These are phyloP conservation scores for Heterodera filipjevi DNA, from an alignment of 2,888 invertebrate species.

Conservation along the genomic window DNA sequence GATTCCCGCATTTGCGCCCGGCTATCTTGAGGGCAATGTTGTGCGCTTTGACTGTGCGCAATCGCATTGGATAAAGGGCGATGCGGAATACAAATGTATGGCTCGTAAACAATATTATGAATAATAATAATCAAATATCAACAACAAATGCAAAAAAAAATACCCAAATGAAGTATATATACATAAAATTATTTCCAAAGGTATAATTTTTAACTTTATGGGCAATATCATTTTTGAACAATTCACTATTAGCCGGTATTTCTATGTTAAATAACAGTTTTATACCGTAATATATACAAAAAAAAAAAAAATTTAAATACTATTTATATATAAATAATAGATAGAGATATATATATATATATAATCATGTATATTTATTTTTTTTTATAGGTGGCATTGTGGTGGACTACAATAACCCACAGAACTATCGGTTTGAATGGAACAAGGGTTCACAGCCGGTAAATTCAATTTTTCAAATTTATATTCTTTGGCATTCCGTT, in stretches of 20 bases:
- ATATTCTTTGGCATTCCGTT: neutral
- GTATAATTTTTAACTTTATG: too few relatives aligned
- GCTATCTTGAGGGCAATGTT: constrained; percentile 62
- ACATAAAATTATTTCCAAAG: too few relatives aligned
- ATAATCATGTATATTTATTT: constrained; percentile 21
- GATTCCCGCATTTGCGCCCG: constrained; percentile 58
- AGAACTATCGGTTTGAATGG: constrained; percentile 61
- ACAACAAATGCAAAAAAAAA: too few relatives aligned
- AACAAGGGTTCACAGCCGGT: constrained; percentile 57
- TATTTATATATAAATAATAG: too few relatives aligned
- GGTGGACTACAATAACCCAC: constrained; percentile 54
- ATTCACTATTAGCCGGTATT: too few relatives aligned
- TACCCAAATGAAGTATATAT: too few relatives aligned
- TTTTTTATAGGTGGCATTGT: constrained; percentile 48
- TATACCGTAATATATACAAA: too few relatives aligned
- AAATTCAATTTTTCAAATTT: neutral
- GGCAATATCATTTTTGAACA: too few relatives aligned
- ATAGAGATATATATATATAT: neutral
- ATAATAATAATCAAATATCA: too few relatives aligned
- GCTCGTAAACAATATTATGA: too few relatives aligned
- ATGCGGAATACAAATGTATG: constrained; percentile 62
- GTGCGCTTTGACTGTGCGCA: constrained; percentile 63
- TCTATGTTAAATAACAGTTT: too few relatives aligned
- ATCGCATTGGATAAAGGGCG: constrained; percentile 63
- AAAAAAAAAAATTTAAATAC: too few relatives aligned